phyloP scores from a whole-genome alignment of 2,797 vertebrate genomes.

The Alfaro cultratus region DNA sequence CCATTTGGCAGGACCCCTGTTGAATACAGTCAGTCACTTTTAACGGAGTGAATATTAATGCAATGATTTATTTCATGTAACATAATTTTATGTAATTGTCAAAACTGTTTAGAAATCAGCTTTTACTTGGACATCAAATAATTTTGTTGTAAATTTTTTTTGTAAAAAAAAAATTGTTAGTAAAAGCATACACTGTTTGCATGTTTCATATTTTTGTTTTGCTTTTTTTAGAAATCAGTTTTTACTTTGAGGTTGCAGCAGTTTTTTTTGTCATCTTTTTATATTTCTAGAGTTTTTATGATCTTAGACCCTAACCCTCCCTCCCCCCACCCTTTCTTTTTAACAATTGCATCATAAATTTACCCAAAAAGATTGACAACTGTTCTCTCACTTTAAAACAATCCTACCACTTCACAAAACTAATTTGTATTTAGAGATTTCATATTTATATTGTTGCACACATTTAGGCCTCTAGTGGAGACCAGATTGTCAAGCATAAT shows the following conservation, averaged over 20 bases:
- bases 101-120: no score
- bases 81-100: not conserved
- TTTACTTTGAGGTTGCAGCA: no score
- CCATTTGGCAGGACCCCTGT: not conserved
- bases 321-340: no score
- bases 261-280: no score
- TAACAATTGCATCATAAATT: no score
- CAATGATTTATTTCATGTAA: not conserved
- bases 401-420: not conserved
- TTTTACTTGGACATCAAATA: no score
- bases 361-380: no score
- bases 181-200: not conserved
- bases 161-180: no score
- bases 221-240: not conserved
- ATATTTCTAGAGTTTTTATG: not conserved
- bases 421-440: not conserved
- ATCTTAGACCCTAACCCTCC: not conserved
- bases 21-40: not conserved
- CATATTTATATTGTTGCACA: not conserved
- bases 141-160: no score
- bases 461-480: not conserved
- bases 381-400: not conserved
- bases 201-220: not conserved
- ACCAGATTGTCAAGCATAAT: not conserved
- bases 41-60: not conserved